Conservation (phyloP, 2,113 vertebrate species). For the Paedocypris sp. region DNA sequence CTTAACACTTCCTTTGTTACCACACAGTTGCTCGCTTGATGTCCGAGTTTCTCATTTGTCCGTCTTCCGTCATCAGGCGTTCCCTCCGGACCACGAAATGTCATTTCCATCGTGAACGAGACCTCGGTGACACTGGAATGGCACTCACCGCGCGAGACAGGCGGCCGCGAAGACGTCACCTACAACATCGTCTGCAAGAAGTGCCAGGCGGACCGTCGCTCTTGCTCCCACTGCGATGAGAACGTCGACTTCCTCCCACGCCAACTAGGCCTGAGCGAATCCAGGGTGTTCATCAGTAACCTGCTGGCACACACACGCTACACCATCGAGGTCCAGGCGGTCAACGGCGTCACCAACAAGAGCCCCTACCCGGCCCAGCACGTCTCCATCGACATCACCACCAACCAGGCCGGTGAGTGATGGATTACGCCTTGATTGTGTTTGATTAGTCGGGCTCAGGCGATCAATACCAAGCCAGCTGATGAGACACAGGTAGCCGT, state of each 20-base stretch:
- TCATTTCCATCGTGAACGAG: constrained; percentile 94
- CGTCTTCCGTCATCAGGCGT: constrained; percentile 64
- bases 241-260: constrained; percentile 89
- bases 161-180: constrained; percentile 80
- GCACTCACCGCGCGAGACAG: constrained; percentile 84
- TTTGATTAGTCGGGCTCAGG: neutral
- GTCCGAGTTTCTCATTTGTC: neutral
- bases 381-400: constrained; percentile 92
- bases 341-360: constrained; percentile 90
- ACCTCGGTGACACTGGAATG: constrained; percentile 95
- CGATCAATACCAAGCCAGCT: neutral
- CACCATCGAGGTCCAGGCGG: constrained; percentile 91
- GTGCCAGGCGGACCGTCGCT: constrained; percentile 76
- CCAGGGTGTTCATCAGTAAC: constrained; percentile 89
- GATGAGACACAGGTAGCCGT: too few species aligned
- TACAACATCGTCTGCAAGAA: constrained; percentile 98
- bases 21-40: neutral
- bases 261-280: constrained; percentile 84
- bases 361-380: constrained; percentile 91
- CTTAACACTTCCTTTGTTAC: neutral
- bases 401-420: constrained; percentile 87
- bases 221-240: constrained; percentile 92
- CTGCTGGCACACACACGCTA: constrained; percentile 90
- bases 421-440: neutral
- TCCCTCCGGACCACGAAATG: constrained; percentile 86